Evolutionary conservation across 2,888 invertebrate species (phyloP).

Genomic region (Epinotia bilunana): DNA sequence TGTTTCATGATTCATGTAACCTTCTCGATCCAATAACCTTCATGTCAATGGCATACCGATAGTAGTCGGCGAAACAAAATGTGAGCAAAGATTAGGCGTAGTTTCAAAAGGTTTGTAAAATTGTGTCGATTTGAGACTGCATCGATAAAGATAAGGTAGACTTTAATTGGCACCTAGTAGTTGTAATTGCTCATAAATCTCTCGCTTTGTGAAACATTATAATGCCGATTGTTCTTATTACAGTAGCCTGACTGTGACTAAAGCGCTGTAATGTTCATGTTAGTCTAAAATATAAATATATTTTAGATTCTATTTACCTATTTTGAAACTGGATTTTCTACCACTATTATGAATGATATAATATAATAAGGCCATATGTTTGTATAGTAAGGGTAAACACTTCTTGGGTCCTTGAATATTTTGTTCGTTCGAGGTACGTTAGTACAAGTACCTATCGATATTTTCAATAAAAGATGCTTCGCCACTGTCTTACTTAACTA

Average conservation of each 20-base stretch:
- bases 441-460: background rate
- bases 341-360: slow-evolving; percentile 25
- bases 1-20: slow-evolving; percentile 37
- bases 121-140: slow-evolving; percentile 16
- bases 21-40: slow-evolving; percentile 29
- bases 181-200: slow-evolving; percentile 17
- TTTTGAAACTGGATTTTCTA: slow-evolving; percentile 15
- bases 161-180: slow-evolving; percentile 36
- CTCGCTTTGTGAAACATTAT: slow-evolving; percentile 5
- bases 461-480: background rate
- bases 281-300: background rate
- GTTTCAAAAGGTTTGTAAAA: background rate
- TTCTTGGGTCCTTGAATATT: slow-evolving; percentile 20
- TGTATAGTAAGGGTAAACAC: slow-evolving; percentile 22
- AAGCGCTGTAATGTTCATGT: slow-evolving; percentile 16
- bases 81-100: slow-evolving; percentile 7
- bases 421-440: slow-evolving; percentile 28
- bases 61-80: slow-evolving; percentile 27
- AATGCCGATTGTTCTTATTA: slow-evolving; percentile 33
- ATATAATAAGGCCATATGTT: slow-evolving; percentile 41
- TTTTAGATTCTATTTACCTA: background rate
- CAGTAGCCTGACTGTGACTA: background rate
- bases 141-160: slow-evolving; percentile 6
- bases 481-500: slow-evolving; percentile 8
- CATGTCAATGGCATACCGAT: slow-evolving; percentile 11